Percentiles rank a stretch among this genome's conserved stretches.
These are phyloP conservation scores for Xanthia icteritia DNA, from an alignment of 2,888 invertebrate genomes.

Conservation along the genomic window DNA sequence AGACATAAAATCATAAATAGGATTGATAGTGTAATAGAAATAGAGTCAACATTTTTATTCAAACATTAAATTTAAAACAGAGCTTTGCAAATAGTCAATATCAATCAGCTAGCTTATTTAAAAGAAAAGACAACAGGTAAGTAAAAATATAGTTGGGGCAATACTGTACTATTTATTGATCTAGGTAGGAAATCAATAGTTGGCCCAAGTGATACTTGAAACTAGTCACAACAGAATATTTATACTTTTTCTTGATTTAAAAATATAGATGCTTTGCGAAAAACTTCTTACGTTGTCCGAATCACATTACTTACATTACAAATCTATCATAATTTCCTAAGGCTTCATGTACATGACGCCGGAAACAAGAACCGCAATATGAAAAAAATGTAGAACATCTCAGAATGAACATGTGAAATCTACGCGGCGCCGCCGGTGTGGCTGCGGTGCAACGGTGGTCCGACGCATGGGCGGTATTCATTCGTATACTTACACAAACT, in stretches of 20 bases:
- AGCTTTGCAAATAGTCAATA: conserved; percentile 20
- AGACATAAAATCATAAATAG: conserved; percentile 43
- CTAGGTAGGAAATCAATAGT: conserved; percentile 12
- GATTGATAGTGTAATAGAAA: conserved; percentile 34
- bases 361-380: too few species aligned
- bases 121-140: background rate
- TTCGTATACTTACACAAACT: too few species aligned
- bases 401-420: too few species aligned
- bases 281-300: background rate
- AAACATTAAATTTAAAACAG: background rate
- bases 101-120: background rate
- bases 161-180: conserved; percentile 19
- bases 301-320: conserved; percentile 4
- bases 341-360: too few species aligned
- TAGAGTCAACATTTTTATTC: background rate
- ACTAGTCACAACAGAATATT: conserved; percentile 3
- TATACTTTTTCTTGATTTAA: background rate
- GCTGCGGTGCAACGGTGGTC: too few species aligned
- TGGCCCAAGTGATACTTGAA: background rate
- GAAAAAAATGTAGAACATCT: too few species aligned
- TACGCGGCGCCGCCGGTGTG: too few species aligned
- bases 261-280: background rate
- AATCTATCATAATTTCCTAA: conserved; percentile 7
- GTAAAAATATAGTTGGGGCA: conserved; percentile 30
- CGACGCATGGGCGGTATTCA: too few species aligned